Base-by-base conservation (phyloP, 2,888 invertebrate species). In the Hipparchia semele region DNA sequence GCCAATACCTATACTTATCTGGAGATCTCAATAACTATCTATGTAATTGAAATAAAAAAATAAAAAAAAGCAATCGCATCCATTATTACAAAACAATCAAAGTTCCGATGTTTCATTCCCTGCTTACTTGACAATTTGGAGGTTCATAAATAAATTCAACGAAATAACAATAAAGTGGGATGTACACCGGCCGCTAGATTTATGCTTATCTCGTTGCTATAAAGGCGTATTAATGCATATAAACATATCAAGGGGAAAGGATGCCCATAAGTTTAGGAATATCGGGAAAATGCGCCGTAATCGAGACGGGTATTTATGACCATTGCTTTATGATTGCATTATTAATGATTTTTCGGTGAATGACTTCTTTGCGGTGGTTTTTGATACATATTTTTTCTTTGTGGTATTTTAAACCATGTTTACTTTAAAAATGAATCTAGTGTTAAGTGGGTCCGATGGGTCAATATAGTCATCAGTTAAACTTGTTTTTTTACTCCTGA, bases 211-310 rank as follows among this genome's bases (percentile, higher is more conserved):
- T 91, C 81, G 77, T 80, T 75, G 78, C 84, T 82, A 89, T 91
- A 91, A 90, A 91, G 80, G 82, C 83, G 89, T 86, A 90, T 90
- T 91, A 90, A 90, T 89, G 87, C 89, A 87, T 89, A 90, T 90
- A 90, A 76, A 76, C 76, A 76, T 90, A 88, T 89, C 88, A 75
- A 88, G 81, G 83, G 85, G 84, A 65, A 67, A 72, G 75, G 75
- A 70, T 71, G 62, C 64, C 56, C 73, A 73, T 76, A 76, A 71
- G 69, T 76, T 76, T 70, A 70, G 71, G 70, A 73, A 73, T 74
- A 73, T 71, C 64, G 59, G 72, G 72, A 61, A 72, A 70, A 64
- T 33, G 51, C 39, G 61, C 45, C 54, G 53, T 67, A 73, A 73
- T 73, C 51, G 65, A 74, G 74, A 76, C 58, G 23, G 10, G 49